These are phyloP conservation scores for Melolontha melolontha DNA, from an alignment of 2,888 invertebrate species.

Conservation along the genomic window DNA sequence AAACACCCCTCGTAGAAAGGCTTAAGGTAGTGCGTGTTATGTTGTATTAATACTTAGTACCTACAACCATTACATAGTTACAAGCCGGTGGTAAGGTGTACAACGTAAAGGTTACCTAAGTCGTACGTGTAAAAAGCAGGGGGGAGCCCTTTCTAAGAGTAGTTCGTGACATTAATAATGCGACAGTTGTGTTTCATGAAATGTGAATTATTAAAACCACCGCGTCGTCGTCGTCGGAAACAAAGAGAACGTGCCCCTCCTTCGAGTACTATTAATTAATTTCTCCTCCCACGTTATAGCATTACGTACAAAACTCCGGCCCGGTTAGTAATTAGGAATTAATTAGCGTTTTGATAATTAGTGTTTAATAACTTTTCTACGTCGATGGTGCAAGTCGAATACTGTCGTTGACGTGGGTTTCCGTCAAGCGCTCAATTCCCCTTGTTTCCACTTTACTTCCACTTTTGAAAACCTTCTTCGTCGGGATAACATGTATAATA, in stretches of 20 bases:
- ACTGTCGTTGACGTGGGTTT: not conserved
- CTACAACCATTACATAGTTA: too few species aligned
- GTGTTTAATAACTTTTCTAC: slow-evolving; percentile 36
- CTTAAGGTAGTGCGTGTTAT: too few species aligned
- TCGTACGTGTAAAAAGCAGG: too few species aligned
- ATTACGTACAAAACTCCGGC: slow-evolving; percentile 17
- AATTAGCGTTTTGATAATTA: slow-evolving; percentile 40
- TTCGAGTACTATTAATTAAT: slow-evolving; percentile 29
- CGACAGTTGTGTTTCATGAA: slow-evolving; percentile 30
- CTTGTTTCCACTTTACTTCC: too few species aligned
- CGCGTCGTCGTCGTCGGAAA: not conserved
- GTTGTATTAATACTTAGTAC: too few species aligned
- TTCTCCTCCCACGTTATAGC: slow-evolving; percentile 25
- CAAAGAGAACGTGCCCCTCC: slow-evolving; percentile 21
- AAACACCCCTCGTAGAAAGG: too few species aligned
- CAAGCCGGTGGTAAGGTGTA: too few species aligned
- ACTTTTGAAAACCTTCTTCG: too few species aligned
- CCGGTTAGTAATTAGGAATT: slow-evolving; percentile 38
- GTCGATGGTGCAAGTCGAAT: slow-evolving; percentile 3
- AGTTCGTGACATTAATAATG: slow-evolving; percentile 30
- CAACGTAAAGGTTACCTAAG: too few species aligned
- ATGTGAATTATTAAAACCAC: slow-evolving; percentile 26
- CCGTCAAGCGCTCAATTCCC: too few species aligned
- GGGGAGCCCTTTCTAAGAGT: not conserved
- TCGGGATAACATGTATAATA: too few species aligned